A percentile compares a stretch with the other conserved stretches of the same genome.
Evolutionary conservation across 1,140 invertebrate genomes (phyloP).

Genomic region (Cyrtorhinus lividipennis): DNA sequence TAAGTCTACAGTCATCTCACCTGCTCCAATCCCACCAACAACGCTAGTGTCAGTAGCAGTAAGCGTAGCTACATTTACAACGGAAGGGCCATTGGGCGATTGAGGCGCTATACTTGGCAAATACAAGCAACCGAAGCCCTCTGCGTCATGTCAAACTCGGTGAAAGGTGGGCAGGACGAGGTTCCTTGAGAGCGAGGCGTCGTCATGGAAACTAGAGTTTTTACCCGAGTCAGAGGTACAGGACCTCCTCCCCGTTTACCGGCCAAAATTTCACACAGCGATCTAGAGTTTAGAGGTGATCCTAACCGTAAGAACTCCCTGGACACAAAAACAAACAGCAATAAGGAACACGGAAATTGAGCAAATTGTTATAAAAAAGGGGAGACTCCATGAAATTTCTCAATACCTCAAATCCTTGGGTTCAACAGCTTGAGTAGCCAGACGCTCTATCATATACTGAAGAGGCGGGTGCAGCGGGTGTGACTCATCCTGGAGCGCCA

Average conservation of each 20-base stretch:
- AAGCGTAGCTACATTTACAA: constrained; percentile 38
- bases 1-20: too few species aligned
- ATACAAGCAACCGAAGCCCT: constrained; percentile 94
- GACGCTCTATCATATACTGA: constrained; percentile 88
- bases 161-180: constrained; percentile 65
- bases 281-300: constrained; percentile 77
- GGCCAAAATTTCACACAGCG: constrained; percentile 51
- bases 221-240: constrained; percentile 84
- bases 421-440: constrained; percentile 85
- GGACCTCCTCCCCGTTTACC: constrained; percentile 43
- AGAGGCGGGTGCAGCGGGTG: constrained; percentile 81
- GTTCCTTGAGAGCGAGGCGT: constrained; percentile 51
- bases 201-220: constrained; percentile 97
- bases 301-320: constrained; percentile 87
- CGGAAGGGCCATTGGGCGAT: constrained; percentile 58
- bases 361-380: neutral
- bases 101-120: constrained; percentile 88
- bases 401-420: constrained; percentile 73
- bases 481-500: constrained; percentile 72
- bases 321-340: constrained; percentile 17
- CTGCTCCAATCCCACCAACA: constrained; percentile 80
- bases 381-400: constrained; percentile 7
- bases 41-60: constrained; percentile 58
- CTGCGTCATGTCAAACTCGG: constrained; percentile 98
- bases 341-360: neutral